Base-by-base conservation (phyloP, 1,140 invertebrate species). In the Zaprionus vittiger region DNA sequence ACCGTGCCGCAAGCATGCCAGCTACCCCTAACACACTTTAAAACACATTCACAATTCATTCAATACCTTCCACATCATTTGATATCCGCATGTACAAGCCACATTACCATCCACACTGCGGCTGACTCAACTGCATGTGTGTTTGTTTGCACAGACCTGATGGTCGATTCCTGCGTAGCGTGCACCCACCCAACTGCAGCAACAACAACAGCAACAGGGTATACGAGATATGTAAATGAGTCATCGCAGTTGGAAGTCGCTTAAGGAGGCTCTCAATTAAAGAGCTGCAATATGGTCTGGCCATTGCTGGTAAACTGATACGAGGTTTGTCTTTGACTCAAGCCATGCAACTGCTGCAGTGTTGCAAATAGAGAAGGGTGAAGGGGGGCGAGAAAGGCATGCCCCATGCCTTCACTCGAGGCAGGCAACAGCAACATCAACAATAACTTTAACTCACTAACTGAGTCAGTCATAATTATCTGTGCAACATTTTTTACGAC, bases 161-260 rank as follows among this genome's bases (percentile, higher is more conserved):
- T 66, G 37, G 37, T 7, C 24, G 5, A 41, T 57, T 44, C 24
- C 37, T 44, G 52, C 6, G 63, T 56, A 65, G 22, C 63, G 20
- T 15, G 22, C 52, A 56, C 54, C 55, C 44, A 17, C 20, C 4
- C 47, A 22, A 38, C 26, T 28, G 22, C 52, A 72, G 34, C 14
- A 20, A 38, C 6, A 57, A 47, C 14, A 56, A 47, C 28, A 62
- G 37, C 17, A 28, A 34, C 4, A 55, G 26, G 37, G 71, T 65
- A 38, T 31, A 59, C 22, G 26, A 65, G 26, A 74, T 74, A 79
- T 64, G 70, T 71, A 78, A 81, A 78, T 79, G 80, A 82, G 61
- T 82, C 80, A 82, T 79, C 61, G 70, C 71, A 56, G 54, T 67
- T 17, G 54, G n/a, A 15, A 49, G 54, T 61, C 44, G 52, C 63